phyloP scores from a whole-genome alignment of 2,113 vertebrate species.

The Bettongia penicillata region DNA sequence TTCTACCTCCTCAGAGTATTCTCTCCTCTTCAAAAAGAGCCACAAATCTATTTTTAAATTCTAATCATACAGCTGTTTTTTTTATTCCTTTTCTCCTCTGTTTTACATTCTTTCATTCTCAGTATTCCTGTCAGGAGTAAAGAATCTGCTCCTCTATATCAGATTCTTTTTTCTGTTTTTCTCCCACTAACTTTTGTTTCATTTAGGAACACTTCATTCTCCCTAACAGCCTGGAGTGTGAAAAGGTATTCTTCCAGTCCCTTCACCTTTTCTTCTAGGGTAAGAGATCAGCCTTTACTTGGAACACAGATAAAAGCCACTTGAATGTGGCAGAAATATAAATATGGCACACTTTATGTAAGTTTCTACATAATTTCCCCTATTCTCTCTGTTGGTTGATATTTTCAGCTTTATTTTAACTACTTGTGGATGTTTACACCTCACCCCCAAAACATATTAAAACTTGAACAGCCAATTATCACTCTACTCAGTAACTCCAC shows the following conservation, averaged over 20 bases:
- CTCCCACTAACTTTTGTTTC: background rate
- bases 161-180: background rate
- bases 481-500: background rate
- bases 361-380: background rate
- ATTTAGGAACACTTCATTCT: background rate
- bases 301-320: background rate
- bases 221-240: background rate
- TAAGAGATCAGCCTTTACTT: background rate
- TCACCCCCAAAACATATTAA: background rate
- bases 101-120: background rate
- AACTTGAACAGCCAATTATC: background rate
- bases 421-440: background rate
- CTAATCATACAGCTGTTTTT: background rate
- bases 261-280: background rate
- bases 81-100: background rate
- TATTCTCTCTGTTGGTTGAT: background rate
- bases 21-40: background rate
- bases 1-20: background rate
- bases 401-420: background rate
- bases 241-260: background rate
- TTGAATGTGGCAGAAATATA: background rate
- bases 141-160: background rate
- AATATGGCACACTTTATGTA: background rate
- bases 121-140: background rate
- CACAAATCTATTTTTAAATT: background rate